Base-by-base conservation (phyloP, 2,888 invertebrate genomes). In the Gastrophysa polygoni region DNA sequence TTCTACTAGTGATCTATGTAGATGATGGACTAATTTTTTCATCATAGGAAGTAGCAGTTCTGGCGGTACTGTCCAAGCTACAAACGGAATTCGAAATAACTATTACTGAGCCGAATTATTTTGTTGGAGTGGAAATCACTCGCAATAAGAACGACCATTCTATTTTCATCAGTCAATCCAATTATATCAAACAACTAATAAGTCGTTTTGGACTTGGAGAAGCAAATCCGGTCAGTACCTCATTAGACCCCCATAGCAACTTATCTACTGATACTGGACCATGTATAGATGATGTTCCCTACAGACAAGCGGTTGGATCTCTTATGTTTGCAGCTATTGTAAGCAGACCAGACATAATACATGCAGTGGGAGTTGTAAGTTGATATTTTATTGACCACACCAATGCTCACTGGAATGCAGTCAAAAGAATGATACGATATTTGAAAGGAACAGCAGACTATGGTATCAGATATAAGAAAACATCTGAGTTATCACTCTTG, bases 301-400 rank as follows among this genome's bases (percentile, higher is more conserved):
- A 63, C n/a, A 32, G 46, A 43, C 32, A 63, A 60, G 60, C 63
- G 11, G 43, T 63, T 11, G 52, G 51, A 4, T 60, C 51, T 4
- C 46, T 60, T 1, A 55, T 59, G 38, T 59, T 55, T 29, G 16
- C 49, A 16, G 43, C 51, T 11, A 32, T 32, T 2, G 48, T 43
- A 7, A 52, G 17, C 11, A 47, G 48, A 2, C 57, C 46, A 11
- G 61, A 61, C 32, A 61, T 52, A n/a, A 34, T 29, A 11, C 43
- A 57, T 57, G n/a, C 57, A 21, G 48, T 61, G 43, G 17, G 29
- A 50, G 29, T 57, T n/a, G 8, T 48, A 2, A 57, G 61, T 34
- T 5, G 47, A n/a, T 54, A 52, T 47, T 21, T 54, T 1, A 50
- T 50, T 18, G 24, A 46, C 18, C 61, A 43, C 18, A 48, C 43